These are phyloP conservation scores for Alosa alosa DNA, from an alignment of 2,113 vertebrate species.

Conservation along the genomic window DNA sequence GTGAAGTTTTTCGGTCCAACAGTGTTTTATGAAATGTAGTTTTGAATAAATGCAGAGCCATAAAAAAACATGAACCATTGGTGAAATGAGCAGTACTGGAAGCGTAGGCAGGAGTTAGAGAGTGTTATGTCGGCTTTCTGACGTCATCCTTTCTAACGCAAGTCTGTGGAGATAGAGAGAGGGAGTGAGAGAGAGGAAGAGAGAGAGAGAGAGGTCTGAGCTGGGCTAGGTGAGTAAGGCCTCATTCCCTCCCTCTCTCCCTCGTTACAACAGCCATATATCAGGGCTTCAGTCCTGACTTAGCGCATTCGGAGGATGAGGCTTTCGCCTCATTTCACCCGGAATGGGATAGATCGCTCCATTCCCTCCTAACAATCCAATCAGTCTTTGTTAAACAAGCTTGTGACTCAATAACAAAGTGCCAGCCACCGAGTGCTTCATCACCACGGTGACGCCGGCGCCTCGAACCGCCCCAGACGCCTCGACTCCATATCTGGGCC, in stretches of 20 bases:
- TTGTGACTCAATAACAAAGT: constrained; percentile 70
- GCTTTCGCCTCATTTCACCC: constrained; percentile 63
- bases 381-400: constrained; percentile 73
- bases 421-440: constrained; percentile 66
- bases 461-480: not conserved
- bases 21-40: not conserved
- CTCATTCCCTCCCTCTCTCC: not conserved
- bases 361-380: constrained; percentile 65
- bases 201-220: not conserved
- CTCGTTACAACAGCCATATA: not conserved
- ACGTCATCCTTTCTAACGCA: not conserved
- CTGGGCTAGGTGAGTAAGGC: not conserved
- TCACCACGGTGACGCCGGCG: constrained; percentile 48
- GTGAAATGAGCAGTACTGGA: not conserved
- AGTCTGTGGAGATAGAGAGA: not conserved
- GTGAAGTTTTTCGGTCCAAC: not conserved
- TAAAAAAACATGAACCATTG: not conserved
- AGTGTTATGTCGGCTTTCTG: not conserved
- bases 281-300: not conserved
- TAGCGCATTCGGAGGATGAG: constrained; percentile 39
- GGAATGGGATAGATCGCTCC: constrained; percentile 61
- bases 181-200: too few species aligned
- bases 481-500: not conserved
- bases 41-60: not conserved
- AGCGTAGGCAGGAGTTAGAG: not conserved